Percentiles rank a stretch among this genome's conserved stretches.
These are phyloP conservation scores for Sarotherodon lohbergeri DNA, from an alignment of 2,113 vertebrate species.

Conservation along the genomic window DNA sequence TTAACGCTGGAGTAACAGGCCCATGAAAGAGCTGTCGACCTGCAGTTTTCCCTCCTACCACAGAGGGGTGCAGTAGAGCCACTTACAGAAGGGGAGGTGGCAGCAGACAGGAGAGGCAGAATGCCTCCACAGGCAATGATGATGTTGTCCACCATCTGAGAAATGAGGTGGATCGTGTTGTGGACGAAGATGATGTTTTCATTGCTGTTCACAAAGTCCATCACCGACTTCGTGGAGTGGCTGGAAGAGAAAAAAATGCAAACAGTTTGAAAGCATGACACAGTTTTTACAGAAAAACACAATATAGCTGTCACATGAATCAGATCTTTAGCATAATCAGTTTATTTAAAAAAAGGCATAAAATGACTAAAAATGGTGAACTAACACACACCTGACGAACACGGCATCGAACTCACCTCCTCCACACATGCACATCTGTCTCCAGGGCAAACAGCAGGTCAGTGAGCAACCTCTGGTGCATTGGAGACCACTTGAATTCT, in stretches of 20 bases:
- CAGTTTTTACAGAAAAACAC: background rate
- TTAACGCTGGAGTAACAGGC: background rate
- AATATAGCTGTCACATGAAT: background rate
- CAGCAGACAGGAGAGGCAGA: slow-evolving; percentile 92
- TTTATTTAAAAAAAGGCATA: background rate
- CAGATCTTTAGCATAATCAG: background rate
- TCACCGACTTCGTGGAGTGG: slow-evolving; percentile 98
- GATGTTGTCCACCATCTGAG: slow-evolving; percentile 99
- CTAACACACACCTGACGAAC: background rate
- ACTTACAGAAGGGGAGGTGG: slow-evolving; percentile 98
- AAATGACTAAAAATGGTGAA: background rate
- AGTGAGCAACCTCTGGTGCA: slow-evolving; percentile 96
- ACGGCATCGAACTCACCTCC: slow-evolving; percentile 76
- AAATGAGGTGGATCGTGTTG: slow-evolving; percentile 99
- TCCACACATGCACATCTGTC: slow-evolving; percentile 97
- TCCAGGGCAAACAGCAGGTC: slow-evolving; percentile 96
- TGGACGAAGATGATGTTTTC: slow-evolving; percentile 99
- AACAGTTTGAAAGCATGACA: background rate
- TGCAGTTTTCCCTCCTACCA: slow-evolving; percentile 51
- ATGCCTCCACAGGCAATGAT: slow-evolving; percentile 99
- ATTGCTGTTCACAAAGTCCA: slow-evolving; percentile 99
- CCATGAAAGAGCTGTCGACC: background rate
- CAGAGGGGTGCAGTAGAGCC: slow-evolving; percentile 56
- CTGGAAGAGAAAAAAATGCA: slow-evolving; percentile 58
- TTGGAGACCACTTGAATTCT: slow-evolving; percentile 98